These are phyloP conservation scores for Eriosoma lanigerum DNA, from an alignment of 1,140 invertebrate species.

Conservation along the genomic window DNA sequence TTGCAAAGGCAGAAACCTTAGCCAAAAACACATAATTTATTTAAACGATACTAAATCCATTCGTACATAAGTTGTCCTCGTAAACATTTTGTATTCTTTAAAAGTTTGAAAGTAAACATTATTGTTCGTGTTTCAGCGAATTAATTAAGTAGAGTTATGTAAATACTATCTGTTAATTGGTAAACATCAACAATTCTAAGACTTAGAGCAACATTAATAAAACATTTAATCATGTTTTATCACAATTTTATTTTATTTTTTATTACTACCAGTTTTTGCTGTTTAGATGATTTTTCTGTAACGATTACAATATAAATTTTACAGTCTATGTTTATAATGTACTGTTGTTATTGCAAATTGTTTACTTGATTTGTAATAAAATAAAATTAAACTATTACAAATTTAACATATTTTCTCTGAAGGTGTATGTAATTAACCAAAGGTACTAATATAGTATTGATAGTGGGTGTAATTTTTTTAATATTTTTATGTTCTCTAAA, in stretches of 20 bases:
- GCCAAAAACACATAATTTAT: constrained; percentile 54
- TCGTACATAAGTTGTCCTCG: constrained; percentile 37
- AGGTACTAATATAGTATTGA: no score
- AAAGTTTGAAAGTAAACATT: constrained; percentile 40
- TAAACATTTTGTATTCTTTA: constrained; percentile 48
- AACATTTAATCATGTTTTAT: constrained; percentile 32
- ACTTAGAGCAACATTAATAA: constrained; percentile 13
- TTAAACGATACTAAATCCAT: constrained; percentile 41
- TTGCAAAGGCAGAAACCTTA: constrained; percentile 82
- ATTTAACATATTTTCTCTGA: not conserved
- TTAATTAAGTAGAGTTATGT: constrained; percentile 47
- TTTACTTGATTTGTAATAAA: constrained; percentile 33
- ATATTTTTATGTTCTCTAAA: no score
- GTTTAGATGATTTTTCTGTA: constrained; percentile 39
- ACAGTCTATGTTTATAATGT: constrained; percentile 29
- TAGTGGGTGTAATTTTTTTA: no score
- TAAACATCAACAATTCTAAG: constrained; percentile 14
- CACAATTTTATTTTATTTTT: constrained; percentile 16
- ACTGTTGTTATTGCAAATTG: constrained; percentile 6
- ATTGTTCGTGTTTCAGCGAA: constrained; percentile 51
- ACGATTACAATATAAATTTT: constrained; percentile 37
- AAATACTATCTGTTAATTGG: constrained; percentile 45
- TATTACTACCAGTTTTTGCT: constrained; percentile 5
- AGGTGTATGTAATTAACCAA: no score
- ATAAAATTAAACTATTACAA: constrained; percentile 36